phyloP scores from a whole-genome alignment of 2,113 vertebrate species.

The Macroglossus sobrinus region DNA sequence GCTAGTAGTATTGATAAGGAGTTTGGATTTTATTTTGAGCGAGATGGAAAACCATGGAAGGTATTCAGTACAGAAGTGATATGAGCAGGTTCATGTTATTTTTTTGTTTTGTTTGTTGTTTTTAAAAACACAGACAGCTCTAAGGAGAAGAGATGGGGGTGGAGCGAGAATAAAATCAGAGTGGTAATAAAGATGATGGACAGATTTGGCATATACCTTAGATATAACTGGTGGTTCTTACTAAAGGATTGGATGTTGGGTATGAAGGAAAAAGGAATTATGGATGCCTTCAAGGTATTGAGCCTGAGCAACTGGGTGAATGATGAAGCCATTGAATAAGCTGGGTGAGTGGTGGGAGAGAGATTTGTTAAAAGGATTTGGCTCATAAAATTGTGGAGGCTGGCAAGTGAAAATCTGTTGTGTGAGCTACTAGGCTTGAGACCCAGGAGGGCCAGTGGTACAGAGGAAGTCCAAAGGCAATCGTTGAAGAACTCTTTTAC shows the following conservation, averaged over 20 bases:
- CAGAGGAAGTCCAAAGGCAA: not conserved
- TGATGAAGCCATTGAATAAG: not conserved
- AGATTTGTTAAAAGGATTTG: not conserved
- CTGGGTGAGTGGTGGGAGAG: not conserved
- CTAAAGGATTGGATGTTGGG: not conserved
- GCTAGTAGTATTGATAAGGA: not conserved
- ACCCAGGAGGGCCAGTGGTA: not conserved
- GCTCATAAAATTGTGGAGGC: not conserved
- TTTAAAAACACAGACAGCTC: not conserved
- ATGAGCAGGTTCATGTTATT: not conserved
- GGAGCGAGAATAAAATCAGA: not conserved
- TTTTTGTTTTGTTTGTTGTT: no score
- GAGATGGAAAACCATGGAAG: not conserved
- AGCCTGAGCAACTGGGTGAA: not conserved
- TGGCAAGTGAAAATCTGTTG: not conserved
- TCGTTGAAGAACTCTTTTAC: not conserved
- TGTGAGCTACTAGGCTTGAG: no score
- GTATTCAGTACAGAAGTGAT: not conserved
- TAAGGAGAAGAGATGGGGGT: not conserved
- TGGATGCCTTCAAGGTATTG: not conserved
- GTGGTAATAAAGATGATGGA: not conserved
- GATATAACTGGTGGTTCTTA: not conserved
- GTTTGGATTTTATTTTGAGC: not conserved
- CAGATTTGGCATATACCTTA: not conserved
- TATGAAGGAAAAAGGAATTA: not conserved